Base-by-base conservation (phyloP, 2,797 vertebrate species). In the Takifugu ocellatus region DNA sequence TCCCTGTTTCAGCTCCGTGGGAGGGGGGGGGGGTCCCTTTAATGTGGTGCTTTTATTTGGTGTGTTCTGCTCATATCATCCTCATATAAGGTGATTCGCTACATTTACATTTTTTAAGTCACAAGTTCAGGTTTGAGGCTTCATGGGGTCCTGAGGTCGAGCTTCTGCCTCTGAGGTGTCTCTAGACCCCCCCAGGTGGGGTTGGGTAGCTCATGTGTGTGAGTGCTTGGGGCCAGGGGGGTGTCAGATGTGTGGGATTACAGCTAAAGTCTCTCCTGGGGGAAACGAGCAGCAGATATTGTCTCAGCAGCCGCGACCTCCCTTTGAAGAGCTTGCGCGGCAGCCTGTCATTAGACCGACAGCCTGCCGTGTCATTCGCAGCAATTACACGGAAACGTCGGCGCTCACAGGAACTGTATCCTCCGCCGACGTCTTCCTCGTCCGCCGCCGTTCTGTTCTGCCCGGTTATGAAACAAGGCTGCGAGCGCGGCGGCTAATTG, bases 21-120 rank as follows among this genome's bases (percentile, higher is more conserved):
- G 87, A 80, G 74, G 67, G 63, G 66, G 51, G 70, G 42, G 11
- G 11, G 42, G 42, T 51, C 55, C 55, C 85, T 90, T 90, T 91
- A 78, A 90, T 90, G 89, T 90, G 84, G 87, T 84, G 16, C 66
- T 61, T 64, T 49, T 59, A 50, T 72, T 53, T 36, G 31, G 36
- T 21, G 36, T 71, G 66, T 70, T 59, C n/a, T 65, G 33, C 36
- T 53, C 31, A 48, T 49, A 42, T 26, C 25, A 58, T 29, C 43
- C 54, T 76, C 56, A 36, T 36, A 12, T 11, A 14, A 39, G 36
- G 10, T 12, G 36, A 39, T 39, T 12, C 12, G 12, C 36, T 10
- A 10, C 8, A 33, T n/a, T 44, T 5, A 16, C 43, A 14, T 51
- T 52, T 59, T 54, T 55, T 61, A 36, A 80, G 71, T 81, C 78